These are phyloP conservation scores for Platygyra sinensis DNA, from an alignment of 64 coral and sea anemone genomes.

Conservation along the genomic window DNA sequence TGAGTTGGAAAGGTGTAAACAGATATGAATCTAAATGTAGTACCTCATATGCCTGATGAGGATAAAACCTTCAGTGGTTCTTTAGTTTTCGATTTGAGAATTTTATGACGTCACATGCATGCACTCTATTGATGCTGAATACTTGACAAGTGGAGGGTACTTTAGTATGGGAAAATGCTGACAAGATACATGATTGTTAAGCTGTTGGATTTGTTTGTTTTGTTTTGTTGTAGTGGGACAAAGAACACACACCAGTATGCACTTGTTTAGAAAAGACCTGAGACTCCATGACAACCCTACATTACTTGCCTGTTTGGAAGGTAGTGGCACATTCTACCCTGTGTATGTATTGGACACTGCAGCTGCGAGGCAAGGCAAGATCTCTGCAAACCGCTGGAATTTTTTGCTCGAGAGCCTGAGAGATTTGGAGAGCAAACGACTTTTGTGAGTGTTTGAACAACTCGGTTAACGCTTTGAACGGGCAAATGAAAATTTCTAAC, in stretches of 20 bases:
- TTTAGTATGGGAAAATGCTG: too few species aligned
- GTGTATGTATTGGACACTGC: slow-evolving; percentile 63
- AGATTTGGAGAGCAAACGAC: slow-evolving; percentile 55
- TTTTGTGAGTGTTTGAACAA: too few species aligned
- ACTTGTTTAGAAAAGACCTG: slow-evolving; percentile 83
- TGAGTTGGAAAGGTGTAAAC: too few species aligned
- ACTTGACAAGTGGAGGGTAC: background rate
- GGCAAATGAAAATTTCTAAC: too few species aligned
- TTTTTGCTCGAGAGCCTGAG: slow-evolving; percentile 64
- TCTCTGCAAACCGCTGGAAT: slow-evolving; percentile 74
- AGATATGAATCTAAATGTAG: too few species aligned
- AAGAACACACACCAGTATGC: slow-evolving; percentile 45
- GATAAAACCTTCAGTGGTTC: too few species aligned
- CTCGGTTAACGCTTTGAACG: too few species aligned
- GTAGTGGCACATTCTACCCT: slow-evolving; percentile 64
- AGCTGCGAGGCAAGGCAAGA: slow-evolving; percentile 47
- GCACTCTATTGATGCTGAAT: too few species aligned
- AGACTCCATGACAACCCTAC: slow-evolving; percentile 79
- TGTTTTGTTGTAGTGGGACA: background rate
- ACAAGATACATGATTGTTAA: too few species aligned
- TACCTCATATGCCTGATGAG: too few species aligned
- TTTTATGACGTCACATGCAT: too few species aligned
- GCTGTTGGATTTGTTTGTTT: background rate
- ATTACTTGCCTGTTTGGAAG: slow-evolving; percentile 39
- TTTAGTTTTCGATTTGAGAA: too few species aligned